Evolutionary conservation across 2,113 vertebrate genomes (phyloP).

Genomic region (Lophochroa leadbeateri): DNA sequence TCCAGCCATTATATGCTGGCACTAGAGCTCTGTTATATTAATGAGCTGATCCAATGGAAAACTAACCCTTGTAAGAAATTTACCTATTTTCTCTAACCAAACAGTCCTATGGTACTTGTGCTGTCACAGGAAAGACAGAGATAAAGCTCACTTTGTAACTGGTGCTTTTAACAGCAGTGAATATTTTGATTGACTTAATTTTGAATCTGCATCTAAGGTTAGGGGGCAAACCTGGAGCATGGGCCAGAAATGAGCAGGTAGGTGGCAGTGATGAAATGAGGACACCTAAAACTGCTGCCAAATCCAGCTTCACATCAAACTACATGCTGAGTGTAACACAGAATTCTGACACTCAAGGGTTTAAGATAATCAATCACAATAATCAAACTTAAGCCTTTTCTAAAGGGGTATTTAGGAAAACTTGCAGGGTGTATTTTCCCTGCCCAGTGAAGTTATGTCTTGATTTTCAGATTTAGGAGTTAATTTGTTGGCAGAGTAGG

Average conservation of each 20-base stretch:
- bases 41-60: background rate
- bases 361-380: slow-evolving; percentile 50
- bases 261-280: background rate
- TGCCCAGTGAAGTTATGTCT: background rate
- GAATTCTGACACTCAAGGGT: background rate
- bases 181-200: background rate
- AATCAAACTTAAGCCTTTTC: slow-evolving; percentile 38
- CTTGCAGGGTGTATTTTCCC: slow-evolving; percentile 36
- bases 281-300: background rate
- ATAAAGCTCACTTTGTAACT: background rate
- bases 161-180: background rate
- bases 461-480: slow-evolving; percentile 44
- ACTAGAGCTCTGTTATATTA: background rate
- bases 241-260: background rate
- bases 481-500: slow-evolving; percentile 32
- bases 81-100: background rate
- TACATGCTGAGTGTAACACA: background rate
- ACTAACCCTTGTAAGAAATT: background rate
- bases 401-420: slow-evolving; percentile 41
- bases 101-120: background rate
- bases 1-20: background rate
- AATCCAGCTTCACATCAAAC: slow-evolving; percentile 3
- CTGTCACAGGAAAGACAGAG: background rate
- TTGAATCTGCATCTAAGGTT: background rate
- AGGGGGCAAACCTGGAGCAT: background rate